Evolutionary conservation across 2,888 invertebrate species (phyloP), one percentile per base, ranked within the genome.

Genomic region (Chromoteleia sp.): DNA sequence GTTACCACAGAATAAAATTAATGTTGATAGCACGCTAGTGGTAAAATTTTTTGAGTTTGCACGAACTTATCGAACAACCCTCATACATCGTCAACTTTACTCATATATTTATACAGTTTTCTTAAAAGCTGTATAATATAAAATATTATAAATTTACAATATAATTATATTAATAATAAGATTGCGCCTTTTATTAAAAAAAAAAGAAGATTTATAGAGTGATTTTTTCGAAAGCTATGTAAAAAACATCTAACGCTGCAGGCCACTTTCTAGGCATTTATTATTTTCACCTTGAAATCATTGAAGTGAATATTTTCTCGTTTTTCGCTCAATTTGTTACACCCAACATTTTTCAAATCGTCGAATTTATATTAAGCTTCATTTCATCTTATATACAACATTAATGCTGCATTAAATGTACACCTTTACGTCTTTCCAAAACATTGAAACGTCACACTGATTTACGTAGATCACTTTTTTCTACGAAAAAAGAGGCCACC

Each of bases 361-460:
- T 29, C 8, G 29, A 29, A 50, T 50, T 50, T 50, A 19, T 50
- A 50, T 50, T 50, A 50, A 50, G 25, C 50, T 50, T n/a, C 6
- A 12, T 50, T 10, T 29, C 29, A 12, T 50, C 50, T 50, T 29
- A 29, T 29, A 19, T 14, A 12, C 50, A 50, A 50, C 7, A 12
- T 6, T 25, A 25, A 25, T 4, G 25, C 25, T 25, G 10, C 25
- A 29, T 14, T 12, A 50, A 19, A 2, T 50, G 50, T 29, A 15
- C 54, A 52, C 6, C n/a, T 29, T 52, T 7, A 7, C 21, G 19
- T 5, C 2, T 4, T 8, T 48, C 14, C 19, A 19, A 21, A 10
- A 19, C 19, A 19, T 21, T 2, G 48, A 50, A 15, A 50, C 12
- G 50, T 50, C 50, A 29, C 50, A 0, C 25, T 50, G 50, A 50